Evolutionary conservation across 2,113 vertebrate species (phyloP).

Genomic region (Machaerirhynchus nigripectus): DNA sequence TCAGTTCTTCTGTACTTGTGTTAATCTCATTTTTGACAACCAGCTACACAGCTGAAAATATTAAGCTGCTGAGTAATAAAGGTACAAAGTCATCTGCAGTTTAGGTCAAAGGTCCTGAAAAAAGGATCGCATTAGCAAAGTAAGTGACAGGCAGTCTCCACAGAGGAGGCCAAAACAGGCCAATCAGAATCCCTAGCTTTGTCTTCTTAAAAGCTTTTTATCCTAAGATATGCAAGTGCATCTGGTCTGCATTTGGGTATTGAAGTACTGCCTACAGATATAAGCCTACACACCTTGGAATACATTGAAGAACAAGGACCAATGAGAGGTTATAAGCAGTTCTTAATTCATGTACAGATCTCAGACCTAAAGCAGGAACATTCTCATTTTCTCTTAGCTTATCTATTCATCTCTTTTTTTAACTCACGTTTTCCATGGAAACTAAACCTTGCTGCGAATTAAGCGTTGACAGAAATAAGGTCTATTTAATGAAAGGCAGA

Average conservation of each 20-base stretch:
- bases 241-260: not conserved
- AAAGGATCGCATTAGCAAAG: not conserved
- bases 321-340: not conserved
- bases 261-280: not conserved
- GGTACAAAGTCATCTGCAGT: not conserved
- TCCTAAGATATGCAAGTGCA: not conserved
- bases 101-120: not conserved
- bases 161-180: not conserved
- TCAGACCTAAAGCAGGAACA: not conserved
- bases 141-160: not conserved
- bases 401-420: not conserved
- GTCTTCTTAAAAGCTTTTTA: not conserved
- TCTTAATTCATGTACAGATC: not conserved
- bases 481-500: not conserved
- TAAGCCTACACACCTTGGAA: not conserved
- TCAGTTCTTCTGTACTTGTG: not conserved
- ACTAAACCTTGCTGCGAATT: not conserved
- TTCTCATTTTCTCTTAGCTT: not conserved
- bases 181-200: not conserved
- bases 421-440: not conserved
- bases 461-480: not conserved
- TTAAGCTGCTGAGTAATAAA: not conserved
- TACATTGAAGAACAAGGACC: not conserved
- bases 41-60: not conserved
- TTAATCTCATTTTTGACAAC: not conserved